Percentiles rank a stretch among this genome's conserved stretches.
Evolutionary conservation across 2,888 invertebrate species (phyloP).

Genomic region (Ichneumon xanthorius): DNA sequence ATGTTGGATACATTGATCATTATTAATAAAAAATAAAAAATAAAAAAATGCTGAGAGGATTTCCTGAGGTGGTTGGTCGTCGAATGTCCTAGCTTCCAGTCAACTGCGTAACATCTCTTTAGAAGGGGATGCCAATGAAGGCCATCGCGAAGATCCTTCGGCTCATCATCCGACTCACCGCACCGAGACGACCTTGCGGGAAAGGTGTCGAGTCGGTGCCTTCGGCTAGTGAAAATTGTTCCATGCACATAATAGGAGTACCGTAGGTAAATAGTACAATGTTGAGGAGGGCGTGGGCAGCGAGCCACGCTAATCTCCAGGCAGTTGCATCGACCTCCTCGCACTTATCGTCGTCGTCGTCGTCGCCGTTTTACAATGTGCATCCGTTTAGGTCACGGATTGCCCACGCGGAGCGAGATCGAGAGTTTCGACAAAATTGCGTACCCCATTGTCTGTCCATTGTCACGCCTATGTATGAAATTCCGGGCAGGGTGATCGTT

Average conservation of each 20-base stretch:
- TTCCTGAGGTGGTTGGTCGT: background rate
- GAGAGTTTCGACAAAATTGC: slow-evolving; percentile 71
- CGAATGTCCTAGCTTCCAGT: background rate
- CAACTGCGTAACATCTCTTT: background rate
- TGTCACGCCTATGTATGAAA: slow-evolving; percentile 70
- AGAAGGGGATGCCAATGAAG: slow-evolving; percentile 32
- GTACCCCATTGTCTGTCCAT: slow-evolving; percentile 68
- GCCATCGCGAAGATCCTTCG: slow-evolving; percentile 32
- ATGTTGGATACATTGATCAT: background rate
- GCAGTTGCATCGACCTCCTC: slow-evolving; percentile 52
- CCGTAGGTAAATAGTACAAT: slow-evolving; percentile 40
- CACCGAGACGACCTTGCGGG: slow-evolving; percentile 56
- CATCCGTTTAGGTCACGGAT: slow-evolving; percentile 78
- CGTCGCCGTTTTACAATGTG: slow-evolving; percentile 63
- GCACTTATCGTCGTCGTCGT: slow-evolving; percentile 13
- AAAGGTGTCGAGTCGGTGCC: slow-evolving; percentile 46
- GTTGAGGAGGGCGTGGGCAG: slow-evolving; percentile 60
- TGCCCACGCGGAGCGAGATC: slow-evolving; percentile 78
- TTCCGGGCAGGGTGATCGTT: slow-evolving; percentile 76
- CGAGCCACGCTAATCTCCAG: slow-evolving; percentile 53
- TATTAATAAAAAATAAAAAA: background rate
- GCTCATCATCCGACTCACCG: slow-evolving; percentile 45
- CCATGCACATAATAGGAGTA: slow-evolving; percentile 50
- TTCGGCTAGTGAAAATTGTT: slow-evolving; percentile 45
- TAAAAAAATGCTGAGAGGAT: background rate